Evolutionary conservation across 2,888 invertebrate species (phyloP).

Genomic region (Formica aserva): DNA sequence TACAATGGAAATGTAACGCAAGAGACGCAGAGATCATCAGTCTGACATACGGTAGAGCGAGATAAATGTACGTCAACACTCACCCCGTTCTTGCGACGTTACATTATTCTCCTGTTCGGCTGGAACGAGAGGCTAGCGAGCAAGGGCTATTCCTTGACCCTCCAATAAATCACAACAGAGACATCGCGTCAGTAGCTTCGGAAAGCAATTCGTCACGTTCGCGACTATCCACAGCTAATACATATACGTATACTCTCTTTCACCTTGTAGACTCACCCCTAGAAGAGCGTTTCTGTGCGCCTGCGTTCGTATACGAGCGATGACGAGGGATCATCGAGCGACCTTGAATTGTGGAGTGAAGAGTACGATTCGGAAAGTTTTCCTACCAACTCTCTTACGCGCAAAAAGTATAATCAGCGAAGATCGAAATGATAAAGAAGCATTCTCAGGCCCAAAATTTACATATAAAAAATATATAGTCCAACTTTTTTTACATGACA

Average conservation of each 20-base stretch:
- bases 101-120: conserved; percentile 34
- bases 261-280: conserved; percentile 30
- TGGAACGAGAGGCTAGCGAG: background rate
- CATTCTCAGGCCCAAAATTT: background rate
- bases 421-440: background rate
- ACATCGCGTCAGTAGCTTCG: background rate
- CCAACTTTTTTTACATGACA: background rate
- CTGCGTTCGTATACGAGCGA: conserved; percentile 24
- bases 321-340: conserved; percentile 36
- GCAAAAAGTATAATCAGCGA: background rate
- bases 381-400: background rate
- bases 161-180: background rate
- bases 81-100: conserved; percentile 11
- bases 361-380: background rate
- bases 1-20: background rate
- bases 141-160: background rate
- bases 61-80: conserved; percentile 11
- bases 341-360: conserved; percentile 44
- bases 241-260: background rate
- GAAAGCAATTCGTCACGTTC: background rate
- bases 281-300: background rate
- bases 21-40: background rate
- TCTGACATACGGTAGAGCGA: background rate
- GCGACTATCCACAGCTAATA: background rate
- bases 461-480: background rate